Base-by-base conservation (phyloP, 2,797 vertebrate genomes). In the Poeciliopsis infans region DNA sequence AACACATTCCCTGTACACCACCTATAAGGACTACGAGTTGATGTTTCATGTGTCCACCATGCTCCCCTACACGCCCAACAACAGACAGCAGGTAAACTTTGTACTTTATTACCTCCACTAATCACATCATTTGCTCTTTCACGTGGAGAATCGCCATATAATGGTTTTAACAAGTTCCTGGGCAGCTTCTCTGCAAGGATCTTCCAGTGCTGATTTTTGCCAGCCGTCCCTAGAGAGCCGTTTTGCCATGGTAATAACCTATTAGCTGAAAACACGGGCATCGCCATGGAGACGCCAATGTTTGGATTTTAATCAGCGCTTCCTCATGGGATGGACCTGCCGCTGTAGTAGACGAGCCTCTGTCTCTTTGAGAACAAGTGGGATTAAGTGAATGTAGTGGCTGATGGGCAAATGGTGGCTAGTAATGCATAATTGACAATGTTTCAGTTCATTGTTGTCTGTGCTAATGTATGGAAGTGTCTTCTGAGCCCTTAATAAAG, bases 41-140 rank as follows among this genome's bases (percentile, higher is more conserved):
- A 99, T 99, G 98, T 99, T 99, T 90, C 98, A 99, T 6, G 98
- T 99, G 75, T 99, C 98, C 76, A 98, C 97, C 64, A 96, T 99
- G 95, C 97, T 99, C 79, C 98, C 98, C 49, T 97, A 98, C 90
- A 99, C 97, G 69, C 97, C 98, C 66, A 99, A 95, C 95, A 99
- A 99, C 92, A 96, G 97, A 82, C 98, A 99, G 90, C 98, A 99
- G 98, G 98, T 88, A 61, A 81, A 82, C 68, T 8, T 31, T 4
- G 4, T 49, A 16, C 64, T 36, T 59, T 55, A 69, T 5, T 47
- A 18, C 10, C 0, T 57, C 10, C 18, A 13, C 31, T 64, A 72
- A 36, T 83, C 86, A 69, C 72, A 61, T 2, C 66, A 74, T 80
- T 81, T 74, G 73, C 79, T 70, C 74, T 43, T 49, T 66, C 76